These are phyloP conservation scores for Julus scandinavius DNA, from an alignment of 2,888 invertebrate genomes.

Conservation along the genomic window DNA sequence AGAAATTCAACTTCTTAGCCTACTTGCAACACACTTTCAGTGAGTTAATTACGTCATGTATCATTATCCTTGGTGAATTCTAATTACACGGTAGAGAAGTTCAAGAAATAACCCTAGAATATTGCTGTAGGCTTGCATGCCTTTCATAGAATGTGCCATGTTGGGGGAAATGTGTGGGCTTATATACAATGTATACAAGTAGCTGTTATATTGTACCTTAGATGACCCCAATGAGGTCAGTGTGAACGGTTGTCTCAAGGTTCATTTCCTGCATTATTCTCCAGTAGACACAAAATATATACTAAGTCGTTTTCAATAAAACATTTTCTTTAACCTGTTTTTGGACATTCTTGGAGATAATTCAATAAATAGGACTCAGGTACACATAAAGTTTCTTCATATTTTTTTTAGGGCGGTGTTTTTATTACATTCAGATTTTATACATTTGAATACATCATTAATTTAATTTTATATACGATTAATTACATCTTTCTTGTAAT, in stretches of 20 bases:
- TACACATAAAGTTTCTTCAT: too few relatives aligned
- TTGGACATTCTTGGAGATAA: background rate
- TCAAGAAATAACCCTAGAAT: background rate
- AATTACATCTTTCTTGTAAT: too few relatives aligned
- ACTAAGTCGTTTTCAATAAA: background rate
- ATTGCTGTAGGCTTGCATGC: background rate
- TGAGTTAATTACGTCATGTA: slow-evolving; percentile 21
- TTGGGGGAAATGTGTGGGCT: background rate
- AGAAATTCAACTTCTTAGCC: background rate
- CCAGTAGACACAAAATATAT: background rate
- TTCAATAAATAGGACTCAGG: too few relatives aligned
- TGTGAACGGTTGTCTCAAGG: background rate
- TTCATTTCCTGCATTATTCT: slow-evolving; percentile 6
- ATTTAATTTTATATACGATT: too few relatives aligned
- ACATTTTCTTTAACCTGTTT: background rate
- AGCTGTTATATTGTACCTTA: background rate
- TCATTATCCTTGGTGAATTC: background rate
- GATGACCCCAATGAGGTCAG: background rate
- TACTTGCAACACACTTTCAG: slow-evolving; percentile 16
- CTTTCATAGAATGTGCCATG: background rate
- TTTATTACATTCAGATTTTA: too few relatives aligned
- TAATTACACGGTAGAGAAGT: slow-evolving; percentile 14
- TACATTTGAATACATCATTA: too few relatives aligned
- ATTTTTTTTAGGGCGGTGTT: too few relatives aligned
- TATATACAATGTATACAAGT: too few relatives aligned